Percentiles rank a stretch among this genome's conserved stretches.
Conservation (phyloP, 1,140 invertebrate species). For the Zaprionus africanus region DNA sequence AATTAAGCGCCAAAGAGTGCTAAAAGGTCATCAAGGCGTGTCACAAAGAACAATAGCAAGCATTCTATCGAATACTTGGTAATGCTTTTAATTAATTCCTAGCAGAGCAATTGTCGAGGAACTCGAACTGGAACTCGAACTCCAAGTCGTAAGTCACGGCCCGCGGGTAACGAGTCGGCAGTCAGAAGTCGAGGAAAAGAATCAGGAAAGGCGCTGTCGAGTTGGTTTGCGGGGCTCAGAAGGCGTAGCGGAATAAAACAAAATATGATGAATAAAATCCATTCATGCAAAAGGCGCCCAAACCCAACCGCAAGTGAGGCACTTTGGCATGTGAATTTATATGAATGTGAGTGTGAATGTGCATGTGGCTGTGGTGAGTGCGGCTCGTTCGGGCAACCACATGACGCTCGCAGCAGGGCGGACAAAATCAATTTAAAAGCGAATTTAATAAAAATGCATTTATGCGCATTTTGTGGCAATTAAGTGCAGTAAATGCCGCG, state of each 20-base stretch:
- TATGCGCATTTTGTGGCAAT: slow-evolving; percentile 71
- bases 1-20: background rate
- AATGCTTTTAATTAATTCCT: slow-evolving; percentile 77
- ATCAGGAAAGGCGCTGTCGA: background rate
- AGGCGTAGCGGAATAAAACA: slow-evolving; percentile 29
- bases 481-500: slow-evolving; percentile 59
- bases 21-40: slow-evolving; percentile 16
- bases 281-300: slow-evolving; percentile 67
- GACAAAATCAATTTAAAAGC: slow-evolving; percentile 77
- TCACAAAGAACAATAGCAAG: slow-evolving; percentile 56
- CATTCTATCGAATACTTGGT: slow-evolving; percentile 60
- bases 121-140: slow-evolving; percentile 12
- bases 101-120: slow-evolving; percentile 27
- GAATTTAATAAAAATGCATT: slow-evolving; percentile 78
- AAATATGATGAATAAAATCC: slow-evolving; percentile 72
- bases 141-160: slow-evolving; percentile 16
- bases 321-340: slow-evolving; percentile 46
- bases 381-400: slow-evolving; percentile 57
- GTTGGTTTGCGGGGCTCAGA: slow-evolving; percentile 12
- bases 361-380: slow-evolving; percentile 22
- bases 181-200: background rate
- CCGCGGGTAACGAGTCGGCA: background rate
- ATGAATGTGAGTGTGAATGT: slow-evolving; percentile 27
- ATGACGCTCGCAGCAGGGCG: slow-evolving; percentile 54
- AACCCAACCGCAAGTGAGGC: slow-evolving; percentile 61